Conservation (phyloP, 2,113 vertebrate species). For the Muntiacus reevesi region DNA sequence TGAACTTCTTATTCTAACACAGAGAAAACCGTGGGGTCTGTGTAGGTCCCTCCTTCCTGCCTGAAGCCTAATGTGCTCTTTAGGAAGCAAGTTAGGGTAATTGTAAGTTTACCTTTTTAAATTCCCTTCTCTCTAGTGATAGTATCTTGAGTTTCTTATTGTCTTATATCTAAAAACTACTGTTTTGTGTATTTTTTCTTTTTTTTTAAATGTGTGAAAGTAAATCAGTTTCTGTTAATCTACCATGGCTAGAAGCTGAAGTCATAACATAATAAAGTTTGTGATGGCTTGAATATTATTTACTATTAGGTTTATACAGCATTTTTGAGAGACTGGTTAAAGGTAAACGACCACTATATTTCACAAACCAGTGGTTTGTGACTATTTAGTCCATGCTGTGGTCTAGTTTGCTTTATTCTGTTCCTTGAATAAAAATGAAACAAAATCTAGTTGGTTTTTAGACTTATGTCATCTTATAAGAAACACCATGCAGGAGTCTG, state of each 20-base stretch:
- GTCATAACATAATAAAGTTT: background rate
- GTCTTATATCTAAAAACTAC: background rate
- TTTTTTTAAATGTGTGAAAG: background rate
- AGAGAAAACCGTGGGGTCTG: background rate
- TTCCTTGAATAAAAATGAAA: background rate
- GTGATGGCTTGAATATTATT: background rate
- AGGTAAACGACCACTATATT: background rate
- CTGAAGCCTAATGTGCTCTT: background rate
- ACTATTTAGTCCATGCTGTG: background rate
- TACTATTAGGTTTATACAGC: background rate
- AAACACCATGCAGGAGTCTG: background rate
- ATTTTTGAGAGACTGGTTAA: background rate
- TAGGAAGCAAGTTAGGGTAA: background rate
- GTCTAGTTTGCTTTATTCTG: background rate
- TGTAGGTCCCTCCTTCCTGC: background rate
- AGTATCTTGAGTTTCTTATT: background rate
- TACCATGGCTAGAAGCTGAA: background rate
- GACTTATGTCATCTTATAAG: background rate
- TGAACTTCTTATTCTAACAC: background rate
- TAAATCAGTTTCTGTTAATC: background rate
- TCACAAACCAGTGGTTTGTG: background rate
- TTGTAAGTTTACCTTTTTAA: background rate
- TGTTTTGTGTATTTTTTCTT: background rate
- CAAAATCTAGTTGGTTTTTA: background rate
- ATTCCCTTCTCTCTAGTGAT: background rate